phyloP scores from a whole-genome alignment of 2,113 vertebrate genomes.

The Notechis scutatus region DNA sequence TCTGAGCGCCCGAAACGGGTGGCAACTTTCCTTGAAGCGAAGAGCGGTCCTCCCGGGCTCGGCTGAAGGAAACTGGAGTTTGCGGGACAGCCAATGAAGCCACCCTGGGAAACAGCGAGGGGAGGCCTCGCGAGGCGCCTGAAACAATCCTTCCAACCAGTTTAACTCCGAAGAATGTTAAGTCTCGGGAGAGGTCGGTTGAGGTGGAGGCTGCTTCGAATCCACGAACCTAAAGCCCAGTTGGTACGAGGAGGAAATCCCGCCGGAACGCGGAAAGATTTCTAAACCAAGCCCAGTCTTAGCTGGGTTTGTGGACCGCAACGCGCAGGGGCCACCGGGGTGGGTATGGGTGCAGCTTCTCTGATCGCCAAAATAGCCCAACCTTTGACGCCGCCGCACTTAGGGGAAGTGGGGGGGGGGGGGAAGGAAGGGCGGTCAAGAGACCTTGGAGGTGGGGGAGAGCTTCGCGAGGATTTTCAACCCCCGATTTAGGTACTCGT shows the following conservation, averaged over 20 bases:
- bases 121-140: background rate
- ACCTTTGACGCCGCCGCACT: slow-evolving; percentile 50
- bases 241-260: background rate
- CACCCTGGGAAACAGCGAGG: background rate
- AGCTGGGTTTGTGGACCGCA: slow-evolving; percentile 14
- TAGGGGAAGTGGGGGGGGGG: slow-evolving; percentile 34
- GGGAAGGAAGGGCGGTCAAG: slow-evolving; percentile 19
- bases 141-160: background rate
- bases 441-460: background rate
- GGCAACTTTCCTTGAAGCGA: background rate
- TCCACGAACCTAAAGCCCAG: background rate
- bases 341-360: slow-evolving; percentile 25
- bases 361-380: slow-evolving; percentile 49
- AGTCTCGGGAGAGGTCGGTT: background rate
- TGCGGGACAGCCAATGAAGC: background rate
- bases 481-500: slow-evolving; percentile 9
- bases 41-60: background rate
- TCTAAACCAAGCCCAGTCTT: background rate
- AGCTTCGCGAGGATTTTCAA: slow-evolving; percentile 23
- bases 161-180: background rate
- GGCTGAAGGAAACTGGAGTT: background rate
- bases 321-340: background rate
- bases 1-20: background rate
- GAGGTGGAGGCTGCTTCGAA: background rate
- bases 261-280: background rate